Evolutionary conservation across 2,113 vertebrate species (phyloP).

Genomic region (Motacilla alba): DNA sequence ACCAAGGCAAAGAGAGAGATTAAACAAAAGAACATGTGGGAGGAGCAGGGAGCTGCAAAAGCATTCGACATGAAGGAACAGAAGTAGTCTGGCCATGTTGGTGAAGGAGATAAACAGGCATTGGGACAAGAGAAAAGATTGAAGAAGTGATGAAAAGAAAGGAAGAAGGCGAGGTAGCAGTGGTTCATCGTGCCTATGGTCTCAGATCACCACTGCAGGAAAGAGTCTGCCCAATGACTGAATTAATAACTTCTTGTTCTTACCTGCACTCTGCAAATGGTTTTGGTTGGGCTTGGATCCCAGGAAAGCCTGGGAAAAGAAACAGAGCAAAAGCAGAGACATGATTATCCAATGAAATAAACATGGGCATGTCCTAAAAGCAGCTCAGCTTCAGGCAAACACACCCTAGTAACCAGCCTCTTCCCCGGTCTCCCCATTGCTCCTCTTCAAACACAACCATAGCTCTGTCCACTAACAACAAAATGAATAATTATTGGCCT

Average conservation of each 20-base stretch:
- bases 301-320: slow-evolving; percentile 58
- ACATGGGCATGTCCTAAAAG: slow-evolving; percentile 19
- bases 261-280: slow-evolving; percentile 68
- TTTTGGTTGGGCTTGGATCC: slow-evolving; percentile 63
- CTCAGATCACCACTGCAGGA: slow-evolving; percentile 8
- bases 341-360: slow-evolving; percentile 49
- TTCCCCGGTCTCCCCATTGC: neutral
- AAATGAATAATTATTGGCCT: neutral
- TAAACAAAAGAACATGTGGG: neutral
- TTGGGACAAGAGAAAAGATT: neutral
- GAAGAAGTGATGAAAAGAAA: neutral
- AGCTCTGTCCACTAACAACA: slow-evolving; percentile 5
- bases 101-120: neutral
- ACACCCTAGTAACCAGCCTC: neutral
- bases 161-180: neutral
- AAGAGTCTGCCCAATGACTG: slow-evolving; percentile 26
- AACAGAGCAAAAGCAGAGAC: slow-evolving; percentile 34
- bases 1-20: neutral
- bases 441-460: neutral
- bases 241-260: slow-evolving; percentile 60
- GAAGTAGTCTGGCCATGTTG: neutral
- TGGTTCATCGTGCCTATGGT: neutral
- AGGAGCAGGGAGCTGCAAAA: neutral
- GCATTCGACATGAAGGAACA: neutral
- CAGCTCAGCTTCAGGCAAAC: slow-evolving; percentile 20